Evolutionary conservation across 1,140 invertebrate species (phyloP).

Genomic region (Cydia amplana): DNA sequence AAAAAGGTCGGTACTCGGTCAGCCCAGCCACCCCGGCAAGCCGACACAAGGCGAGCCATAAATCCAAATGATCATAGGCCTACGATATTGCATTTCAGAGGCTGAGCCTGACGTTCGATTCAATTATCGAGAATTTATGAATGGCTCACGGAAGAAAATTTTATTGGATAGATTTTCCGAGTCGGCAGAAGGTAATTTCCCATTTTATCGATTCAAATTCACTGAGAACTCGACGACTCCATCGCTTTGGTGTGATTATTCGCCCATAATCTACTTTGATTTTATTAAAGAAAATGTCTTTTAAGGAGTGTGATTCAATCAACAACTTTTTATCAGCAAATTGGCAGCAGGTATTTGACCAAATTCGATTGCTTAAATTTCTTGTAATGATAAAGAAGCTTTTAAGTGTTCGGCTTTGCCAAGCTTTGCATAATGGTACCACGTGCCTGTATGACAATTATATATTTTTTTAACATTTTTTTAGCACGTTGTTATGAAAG

Average conservation of each 20-base stretch:
- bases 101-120: constrained; percentile 59
- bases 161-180: constrained; percentile 67
- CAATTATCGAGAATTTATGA: constrained; percentile 73
- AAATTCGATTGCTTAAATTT: constrained; percentile 28
- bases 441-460: background rate
- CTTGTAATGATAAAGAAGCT: background rate
- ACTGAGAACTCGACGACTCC: constrained; percentile 45
- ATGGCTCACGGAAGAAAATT: constrained; percentile 63
- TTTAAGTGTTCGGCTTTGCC: background rate
- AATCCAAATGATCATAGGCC: constrained; percentile 54
- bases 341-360: constrained; percentile 9
- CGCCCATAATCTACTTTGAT: constrained; percentile 40
- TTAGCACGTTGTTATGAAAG: background rate
- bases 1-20: constrained; percentile 42
- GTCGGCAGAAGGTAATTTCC: constrained; percentile 54
- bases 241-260: constrained; percentile 46
- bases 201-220: constrained; percentile 56
- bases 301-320: constrained; percentile 31
- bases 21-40: constrained; percentile 37
- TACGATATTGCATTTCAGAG: constrained; percentile 47
- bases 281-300: constrained; percentile 36
- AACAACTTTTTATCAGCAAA: constrained; percentile 21
- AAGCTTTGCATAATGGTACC: background rate
- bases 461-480: background rate
- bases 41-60: constrained; percentile 36